Evolutionary conservation across 2,888 invertebrate species (phyloP), one percentile per base, ranked within the genome.

Genomic region (Eupithecia pulchellata): DNA sequence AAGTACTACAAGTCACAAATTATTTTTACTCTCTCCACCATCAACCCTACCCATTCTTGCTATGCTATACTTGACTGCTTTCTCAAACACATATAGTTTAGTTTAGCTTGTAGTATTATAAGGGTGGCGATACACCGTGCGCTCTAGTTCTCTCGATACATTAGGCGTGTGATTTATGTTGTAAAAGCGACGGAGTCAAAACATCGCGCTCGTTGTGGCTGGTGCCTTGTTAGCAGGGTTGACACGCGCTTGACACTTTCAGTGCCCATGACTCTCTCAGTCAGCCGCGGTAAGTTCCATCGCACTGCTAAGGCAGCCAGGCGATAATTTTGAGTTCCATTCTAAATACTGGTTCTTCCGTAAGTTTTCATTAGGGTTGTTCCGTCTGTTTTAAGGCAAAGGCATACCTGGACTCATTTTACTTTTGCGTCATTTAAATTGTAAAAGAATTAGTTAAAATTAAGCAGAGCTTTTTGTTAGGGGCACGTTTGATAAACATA

Each of bases 91-190:
- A 76, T 79, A 85, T 61, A 77, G 85, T 81, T 57, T 61, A 72
- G 79, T 66, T 81, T 85, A 11, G 70, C 9, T 5, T 76, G 78
- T 3, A 4, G 6, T 42, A 9, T 20, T 11, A 20, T 86, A 82
- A 89, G 87, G 89, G 84, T 83, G 77, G 86, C 79, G 77, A 74
- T 81, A 86, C 87, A 90, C 87, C 66, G 75, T 77, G 83, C 75
- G 78, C 78, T 84, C 83, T 82, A 88, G 85, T 88, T 87, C 86
- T 91, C 87, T 89, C 92, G 92, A 91, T 93, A 93, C 94, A 93
- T 94, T 93, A 93, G 89, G 83, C 90, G 84, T 84, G 92, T 93
- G 94, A 94, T 94, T 90, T 93, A 93, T 92, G 84, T 84, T 83
- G 85, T 90, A 90, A 91, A 91, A 90, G 84, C 89, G 83, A 81